Base-by-base conservation (phyloP, 2,888 invertebrate genomes). In the Aporophyla nigra region DNA sequence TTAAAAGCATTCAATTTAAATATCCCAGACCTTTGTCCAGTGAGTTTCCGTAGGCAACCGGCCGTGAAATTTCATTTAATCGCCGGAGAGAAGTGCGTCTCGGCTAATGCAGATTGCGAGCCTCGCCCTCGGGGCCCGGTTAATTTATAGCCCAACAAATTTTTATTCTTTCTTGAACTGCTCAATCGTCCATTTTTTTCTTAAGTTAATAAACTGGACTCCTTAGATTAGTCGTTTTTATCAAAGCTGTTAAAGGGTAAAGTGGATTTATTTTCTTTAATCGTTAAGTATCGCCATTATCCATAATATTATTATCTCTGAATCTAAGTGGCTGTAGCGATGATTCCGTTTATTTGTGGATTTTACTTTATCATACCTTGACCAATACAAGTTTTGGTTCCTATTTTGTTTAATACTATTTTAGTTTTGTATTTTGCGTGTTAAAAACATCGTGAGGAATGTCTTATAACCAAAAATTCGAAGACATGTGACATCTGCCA, bases 41-140 rank as follows among this genome's bases (percentile, higher is more conserved):
- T 89, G 92, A 92, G 93, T 92, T 94, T 92, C 93, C 91, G 93
- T 90, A 93, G 93, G 95, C 94, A 94, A 91, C 94, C 93, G 93
- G 91, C 94, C 95, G 93, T 96, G 95, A 96, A 95, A 96, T 95
- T 95, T 96, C 95, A 96, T 96, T 96, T 96, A 96, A 96, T 95
- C 95, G 95, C 90, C 87, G 90, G 92, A 93, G 94, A 95, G 94
- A 93, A 95, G 95, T 96, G 96, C 95, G 95, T 95, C 95, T 93
- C 92, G 90, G 92, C 95, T 96, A 96, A 96, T 96, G 96, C 96
- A 96, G 96, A 96, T 95, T 95, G 95, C 93, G 93, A 93, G 91
- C 87, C 91, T 93, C 91, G 88, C 94, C 93, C 93, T 88, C 90
- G 89, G 91, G 93, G 91, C 90, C 91, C 89, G 92, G 93, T 94